Percentiles rank a stretch among this genome's conserved stretches.
phyloP scores from a whole-genome alignment of 2,113 vertebrate species.

The Grallaria varia region DNA sequence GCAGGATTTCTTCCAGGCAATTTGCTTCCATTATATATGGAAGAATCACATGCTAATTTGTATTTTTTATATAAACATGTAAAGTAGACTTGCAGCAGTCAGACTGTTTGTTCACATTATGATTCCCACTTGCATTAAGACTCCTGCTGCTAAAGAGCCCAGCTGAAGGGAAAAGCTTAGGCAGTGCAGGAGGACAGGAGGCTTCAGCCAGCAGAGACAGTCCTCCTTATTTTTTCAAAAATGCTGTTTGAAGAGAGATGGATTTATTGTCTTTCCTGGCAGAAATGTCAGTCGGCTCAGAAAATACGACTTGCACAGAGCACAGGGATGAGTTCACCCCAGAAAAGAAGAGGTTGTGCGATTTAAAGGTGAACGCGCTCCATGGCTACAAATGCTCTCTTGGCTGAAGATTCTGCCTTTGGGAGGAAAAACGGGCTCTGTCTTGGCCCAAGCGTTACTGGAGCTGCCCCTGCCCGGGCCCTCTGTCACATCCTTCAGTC shows the following conservation, averaged over 20 bases:
- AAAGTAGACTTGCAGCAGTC: not conserved
- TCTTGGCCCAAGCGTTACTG: not conserved
- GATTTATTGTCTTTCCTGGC: not conserved
- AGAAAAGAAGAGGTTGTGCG: not conserved
- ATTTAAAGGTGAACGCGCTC: not conserved
- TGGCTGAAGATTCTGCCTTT: not conserved
- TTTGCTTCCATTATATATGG: not conserved
- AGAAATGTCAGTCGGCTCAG: not conserved
- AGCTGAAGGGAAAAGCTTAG: not conserved
- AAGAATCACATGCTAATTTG: not conserved
- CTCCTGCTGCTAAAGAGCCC: not conserved
- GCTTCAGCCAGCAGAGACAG: not conserved
- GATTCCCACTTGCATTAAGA: not conserved
- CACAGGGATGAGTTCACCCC: not conserved
- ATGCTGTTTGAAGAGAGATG: not conserved
- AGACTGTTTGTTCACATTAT: not conserved
- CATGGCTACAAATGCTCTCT: not conserved
- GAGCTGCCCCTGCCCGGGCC: not conserved
- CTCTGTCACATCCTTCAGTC: not conserved
- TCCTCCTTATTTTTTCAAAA: not conserved
- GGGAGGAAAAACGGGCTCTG: not conserved
- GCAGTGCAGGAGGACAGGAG: not conserved
- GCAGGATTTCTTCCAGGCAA: conserved; percentile 29
- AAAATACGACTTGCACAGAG: not conserved
- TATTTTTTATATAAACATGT: not conserved